Base-by-base conservation (phyloP, 2,888 invertebrate species). In the Microdon myrmicae region DNA sequence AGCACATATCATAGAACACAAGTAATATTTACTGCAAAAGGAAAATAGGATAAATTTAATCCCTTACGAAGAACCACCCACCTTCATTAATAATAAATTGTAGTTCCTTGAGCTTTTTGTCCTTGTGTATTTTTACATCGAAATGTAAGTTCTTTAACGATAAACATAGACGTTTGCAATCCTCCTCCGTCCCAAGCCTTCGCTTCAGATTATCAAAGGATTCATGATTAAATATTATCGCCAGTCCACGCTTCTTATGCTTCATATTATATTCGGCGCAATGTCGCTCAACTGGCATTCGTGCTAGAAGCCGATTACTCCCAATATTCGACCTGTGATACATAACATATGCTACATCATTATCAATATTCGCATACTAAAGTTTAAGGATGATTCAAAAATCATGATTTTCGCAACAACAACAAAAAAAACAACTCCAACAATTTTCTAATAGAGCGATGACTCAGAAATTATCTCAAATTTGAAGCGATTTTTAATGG, bases 201-300 rank as follows among this genome's bases (percentile, higher is more conserved):
- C 86, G 79, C 75, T 88, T 90, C 58, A 92, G 75, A 71, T 86
- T 86, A 67, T 86, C 86, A 75, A 96, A 96, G 71, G 85, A 82
- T 78, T 92, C 92, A 75, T 96, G 94, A 75, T 96, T 96, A 73
- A 96, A 93, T 72, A 96, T 91, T 20, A 94, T 76, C 2, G 95
- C 95, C 71, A 88, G 81, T 16, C 96, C 96, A 53, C 94, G 85
- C 68, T 86, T 83, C 68, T 85, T 83, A 78, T 94, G 90, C 68
- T 86, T 85, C 94, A 95, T 95, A 70, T 90, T 91, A 77, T 96
- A 96, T 75, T 89, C 87, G 0, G 85, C 82, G 0, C 89, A 87
- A 77, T 89, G 87, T 68, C 86, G 84, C 45, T 85, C 84, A 1
- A 85, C 84, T 4, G 87, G 84, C 87, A 88, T 88, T 67, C 74